A percentile compares a stretch with the other conserved stretches of the same genome.
phyloP scores from a whole-genome alignment of 2,113 vertebrate species.

The Anthoscopus minutus region DNA sequence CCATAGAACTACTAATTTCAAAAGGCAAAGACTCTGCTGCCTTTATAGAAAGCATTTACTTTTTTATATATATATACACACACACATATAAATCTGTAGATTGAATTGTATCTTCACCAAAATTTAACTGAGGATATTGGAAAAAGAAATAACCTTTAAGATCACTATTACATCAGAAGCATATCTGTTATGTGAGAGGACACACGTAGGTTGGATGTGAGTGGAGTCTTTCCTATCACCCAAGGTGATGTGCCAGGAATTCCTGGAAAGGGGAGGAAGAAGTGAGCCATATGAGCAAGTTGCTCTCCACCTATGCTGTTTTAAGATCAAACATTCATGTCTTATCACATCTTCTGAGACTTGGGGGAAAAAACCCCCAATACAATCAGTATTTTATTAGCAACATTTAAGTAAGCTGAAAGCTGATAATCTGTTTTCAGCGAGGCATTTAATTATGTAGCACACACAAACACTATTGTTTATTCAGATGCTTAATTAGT shows the following conservation, averaged over 20 bases:
- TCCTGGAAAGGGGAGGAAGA: background rate
- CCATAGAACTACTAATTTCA: background rate
- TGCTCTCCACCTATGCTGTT: background rate
- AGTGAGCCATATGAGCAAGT: background rate
- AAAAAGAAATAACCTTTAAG: background rate
- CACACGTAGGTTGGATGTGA: accelerated
- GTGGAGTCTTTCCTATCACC: background rate
- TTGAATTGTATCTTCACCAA: background rate
- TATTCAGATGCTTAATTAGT: background rate
- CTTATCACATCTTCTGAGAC: background rate
- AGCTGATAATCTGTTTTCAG: background rate
- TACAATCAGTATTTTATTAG: background rate
- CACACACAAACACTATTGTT: background rate
- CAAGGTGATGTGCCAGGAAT: background rate
- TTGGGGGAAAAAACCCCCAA: accelerated
- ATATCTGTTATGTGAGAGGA: background rate
- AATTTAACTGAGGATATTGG: background rate
- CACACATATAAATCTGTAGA: accelerated
- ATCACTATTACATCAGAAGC: background rate
- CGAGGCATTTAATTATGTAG: background rate
- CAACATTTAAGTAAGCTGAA: background rate
- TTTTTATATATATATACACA: background rate
- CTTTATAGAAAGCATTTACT: background rate
- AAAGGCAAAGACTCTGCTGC: background rate
- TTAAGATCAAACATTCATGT: background rate